Evolutionary conservation across 2,888 invertebrate genomes (phyloP), one percentile per base, ranked within the genome.

Genomic region (Julus scanicus): DNA sequence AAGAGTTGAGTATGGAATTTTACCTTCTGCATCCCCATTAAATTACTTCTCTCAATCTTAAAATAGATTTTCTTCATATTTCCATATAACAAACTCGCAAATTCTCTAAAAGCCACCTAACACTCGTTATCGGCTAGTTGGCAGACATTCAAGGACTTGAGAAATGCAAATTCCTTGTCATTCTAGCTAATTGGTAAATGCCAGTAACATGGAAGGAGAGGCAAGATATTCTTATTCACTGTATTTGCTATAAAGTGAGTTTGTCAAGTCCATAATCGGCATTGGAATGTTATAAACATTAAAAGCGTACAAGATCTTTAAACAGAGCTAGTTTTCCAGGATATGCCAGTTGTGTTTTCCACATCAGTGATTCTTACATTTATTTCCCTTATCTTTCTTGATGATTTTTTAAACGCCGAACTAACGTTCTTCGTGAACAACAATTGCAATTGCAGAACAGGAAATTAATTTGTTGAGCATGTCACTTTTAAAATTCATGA

Each of bases 141-240:
- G 80, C 80, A 37, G 80, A 80, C 11, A 80, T 37, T 80, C 80
- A 80, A 80, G 80, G 80, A 80, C 80, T 80, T 13, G 5, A 80
- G 80, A 20, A 11, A 80, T 39, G 37, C 13, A 80, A 80, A 80
- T 29, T 80, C 8, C 37, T 17, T 63, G 8, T 37, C 37, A 80
- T 80, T 37, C 37, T 37, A 15, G 80, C 80, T 39, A 80, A 80
- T 80, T 80, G 29, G 37, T 39, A 37, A 80, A 39, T 29, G 37
- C 29, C 20, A 15, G 15, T 37, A 37, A 80, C 80, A 37, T 80
- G 15, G 37, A 37, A 80, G 80, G 80, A 80, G 80, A 15, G 37
- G 80, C 37, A 80, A 20, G 15, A 37, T 80, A 29, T 80, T 80
- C 37, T 37, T 80, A 80, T 80, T 80, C 37, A 71, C 80, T 29